Base-by-base conservation (phyloP, 1,140 invertebrate species). In the Probaryconus sp. region DNA sequence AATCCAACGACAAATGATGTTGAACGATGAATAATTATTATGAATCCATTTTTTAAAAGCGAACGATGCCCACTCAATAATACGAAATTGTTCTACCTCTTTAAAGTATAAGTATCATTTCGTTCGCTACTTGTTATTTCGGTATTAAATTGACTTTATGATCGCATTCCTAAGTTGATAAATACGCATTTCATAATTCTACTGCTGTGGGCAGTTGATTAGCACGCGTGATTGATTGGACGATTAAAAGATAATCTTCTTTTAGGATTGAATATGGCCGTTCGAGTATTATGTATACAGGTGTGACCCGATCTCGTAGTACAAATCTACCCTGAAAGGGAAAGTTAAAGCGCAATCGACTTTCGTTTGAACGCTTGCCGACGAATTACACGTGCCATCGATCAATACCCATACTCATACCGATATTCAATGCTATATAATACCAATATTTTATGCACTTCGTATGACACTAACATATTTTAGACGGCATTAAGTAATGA, bases 331-430 rank as follows among this genome's bases (percentile, higher is more conserved):
- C 73, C 58, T 20, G 64, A 79, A 76, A 74, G 64, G 65, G 72
- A 79, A 79, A 79, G 77, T 76, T 53, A 56, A 76, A 74, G 48
- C 43, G 67, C 50, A 38, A 21, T 55, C 67, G 60, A 70, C 76
- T 76, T 78, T 76, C 72, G 47, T 72, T 71, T 56, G 67, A 53
- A 5, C 35, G 26, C 9, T 70, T 18, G 43, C 56, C 67, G 35
- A 70, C 42, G 69, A 58, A 72, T 65, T 72, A 61, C 61, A 72
- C 43, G 53, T 61, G 50, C 33, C 53, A 61, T 73, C 61, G 45
- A 67, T 74, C 70, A 74, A 63, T 74, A 48, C 37, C 55, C 53
- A 14, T 58, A 35, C 51, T 50, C 60, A 45, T 47, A 58, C 63
- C n/a, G n/a, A n/a, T n/a, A n/a, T n/a, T 40, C 1, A 2, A 40